A percentile compares a stretch with the other conserved stretches of the same genome.
Conservation (phyloP, 1,140 invertebrate genomes). For the Ctenoplectra terminalis region DNA sequence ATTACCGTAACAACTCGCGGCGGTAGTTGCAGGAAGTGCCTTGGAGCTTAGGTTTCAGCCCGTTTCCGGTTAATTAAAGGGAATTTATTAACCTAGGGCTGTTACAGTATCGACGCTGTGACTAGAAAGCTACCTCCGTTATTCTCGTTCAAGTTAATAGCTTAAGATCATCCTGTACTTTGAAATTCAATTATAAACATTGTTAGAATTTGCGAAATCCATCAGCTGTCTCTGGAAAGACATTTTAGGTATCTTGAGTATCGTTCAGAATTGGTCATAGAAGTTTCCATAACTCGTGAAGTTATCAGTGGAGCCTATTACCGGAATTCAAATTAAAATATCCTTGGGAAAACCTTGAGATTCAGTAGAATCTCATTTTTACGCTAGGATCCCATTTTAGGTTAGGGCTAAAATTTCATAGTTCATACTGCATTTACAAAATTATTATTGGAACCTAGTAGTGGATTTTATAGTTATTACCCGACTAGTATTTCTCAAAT, state of each 20-base stretch:
- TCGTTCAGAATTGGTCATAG: neutral
- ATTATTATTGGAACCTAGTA: too few species aligned
- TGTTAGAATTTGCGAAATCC: neutral
- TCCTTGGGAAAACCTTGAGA: too few species aligned
- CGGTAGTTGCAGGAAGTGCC: constrained; percentile 30
- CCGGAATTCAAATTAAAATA: too few species aligned
- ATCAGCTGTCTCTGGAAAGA: neutral
- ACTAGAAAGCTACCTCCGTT: neutral
- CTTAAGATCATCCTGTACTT: neutral
- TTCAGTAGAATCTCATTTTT: too few species aligned
- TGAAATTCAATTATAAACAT: neutral
- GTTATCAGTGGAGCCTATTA: too few species aligned
- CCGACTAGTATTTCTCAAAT: too few species aligned
- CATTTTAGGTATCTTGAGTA: neutral
- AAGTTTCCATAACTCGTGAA: neutral
- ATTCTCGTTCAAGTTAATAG: neutral
- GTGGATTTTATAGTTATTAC: too few species aligned
- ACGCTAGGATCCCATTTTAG: too few species aligned
- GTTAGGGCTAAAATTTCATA: too few species aligned
- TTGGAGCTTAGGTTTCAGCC: constrained; percentile 11
- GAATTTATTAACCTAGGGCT: constrained; percentile 41
- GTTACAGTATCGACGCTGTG: neutral
- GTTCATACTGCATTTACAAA: too few species aligned
- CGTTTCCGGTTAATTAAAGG: constrained; percentile 47
- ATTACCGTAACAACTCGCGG: constrained; percentile 41